Conservation (phyloP, 1,140 invertebrate species). For the Amphibalanus amphitrite region DNA sequence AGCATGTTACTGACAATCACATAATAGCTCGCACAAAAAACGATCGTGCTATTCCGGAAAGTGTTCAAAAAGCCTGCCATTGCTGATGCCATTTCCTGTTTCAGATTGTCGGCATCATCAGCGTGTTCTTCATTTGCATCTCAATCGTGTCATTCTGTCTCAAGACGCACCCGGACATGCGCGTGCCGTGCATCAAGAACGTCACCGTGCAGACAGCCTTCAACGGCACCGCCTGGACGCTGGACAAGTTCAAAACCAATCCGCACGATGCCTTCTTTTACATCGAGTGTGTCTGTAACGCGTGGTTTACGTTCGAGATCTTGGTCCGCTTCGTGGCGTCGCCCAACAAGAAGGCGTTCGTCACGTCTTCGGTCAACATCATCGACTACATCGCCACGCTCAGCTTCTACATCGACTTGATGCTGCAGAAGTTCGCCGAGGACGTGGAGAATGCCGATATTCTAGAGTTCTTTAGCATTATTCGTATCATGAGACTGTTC, state of each 20-base stretch:
- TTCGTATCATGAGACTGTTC: constrained; percentile 94
- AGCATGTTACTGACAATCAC: too few relatives aligned
- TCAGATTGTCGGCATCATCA: constrained; percentile 87
- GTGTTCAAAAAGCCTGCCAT: too few relatives aligned
- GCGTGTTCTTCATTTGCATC: constrained; percentile 95
- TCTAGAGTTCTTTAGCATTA: constrained; percentile 97
- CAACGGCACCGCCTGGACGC: constrained; percentile 56
- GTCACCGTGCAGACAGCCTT: constrained; percentile 52
- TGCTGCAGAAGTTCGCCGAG: constrained; percentile 69
- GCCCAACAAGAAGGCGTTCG: constrained; percentile 82
- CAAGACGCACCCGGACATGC: constrained; percentile 96
- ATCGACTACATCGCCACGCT: constrained; percentile 98
- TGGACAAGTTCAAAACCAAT: constrained; percentile 86
- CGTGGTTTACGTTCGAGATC: constrained; percentile 99
- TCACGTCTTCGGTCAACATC: constrained; percentile 84
- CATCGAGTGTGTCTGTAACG: constrained; percentile 97
- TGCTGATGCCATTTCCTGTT: constrained; percentile 17
- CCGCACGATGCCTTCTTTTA: constrained; percentile 97
- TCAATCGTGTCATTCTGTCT: constrained; percentile 97
- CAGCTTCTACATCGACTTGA: constrained; percentile 91
- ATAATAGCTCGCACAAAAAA: too few relatives aligned
- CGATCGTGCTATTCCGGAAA: too few relatives aligned
- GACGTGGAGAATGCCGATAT: constrained; percentile 93
- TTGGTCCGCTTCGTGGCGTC: constrained; percentile 81
- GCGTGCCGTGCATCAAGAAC: constrained; percentile 81